phyloP scores from a whole-genome alignment of 2,113 vertebrate genomes.

The Sisor rabdophorus region DNA sequence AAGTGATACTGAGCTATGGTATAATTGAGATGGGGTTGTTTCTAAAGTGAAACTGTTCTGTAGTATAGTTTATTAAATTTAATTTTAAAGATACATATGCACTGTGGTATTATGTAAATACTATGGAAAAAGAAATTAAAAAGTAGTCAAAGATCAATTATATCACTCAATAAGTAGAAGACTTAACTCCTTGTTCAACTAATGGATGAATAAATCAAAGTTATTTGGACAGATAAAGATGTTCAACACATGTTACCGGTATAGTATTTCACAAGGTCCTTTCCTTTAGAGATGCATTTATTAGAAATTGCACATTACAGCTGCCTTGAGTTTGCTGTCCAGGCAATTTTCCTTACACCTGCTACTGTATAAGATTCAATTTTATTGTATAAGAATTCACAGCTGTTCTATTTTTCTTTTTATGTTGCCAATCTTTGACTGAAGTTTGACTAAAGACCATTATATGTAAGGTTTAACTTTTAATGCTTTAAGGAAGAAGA shows the following conservation, averaged over 20 bases:
- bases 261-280: neutral
- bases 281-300: neutral
- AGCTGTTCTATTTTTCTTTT: slow-evolving; percentile 16
- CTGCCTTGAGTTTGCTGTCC: neutral
- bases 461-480: slow-evolving; percentile 2
- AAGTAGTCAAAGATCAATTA: neutral
- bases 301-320: slow-evolving; percentile 5
- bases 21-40: slow-evolving; percentile 12
- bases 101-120: neutral
- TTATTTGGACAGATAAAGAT: neutral
- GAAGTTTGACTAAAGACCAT: neutral
- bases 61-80: neutral
- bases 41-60: slow-evolving; percentile 11
- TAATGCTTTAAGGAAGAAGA: neutral
- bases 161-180: neutral
- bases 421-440: neutral
- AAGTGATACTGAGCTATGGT: slow-evolving; percentile 1
- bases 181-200: neutral
- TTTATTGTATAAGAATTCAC: neutral
- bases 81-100: no score
- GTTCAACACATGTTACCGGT: neutral
- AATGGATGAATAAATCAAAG: neutral
- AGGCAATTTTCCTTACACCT: neutral
- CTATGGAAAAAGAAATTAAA: neutral
- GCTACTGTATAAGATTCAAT: neutral